Percentiles rank a stretch among this genome's conserved stretches.
These are phyloP conservation scores for Amazona finschi DNA, from an alignment of 2,797 vertebrate species.

Conservation along the genomic window DNA sequence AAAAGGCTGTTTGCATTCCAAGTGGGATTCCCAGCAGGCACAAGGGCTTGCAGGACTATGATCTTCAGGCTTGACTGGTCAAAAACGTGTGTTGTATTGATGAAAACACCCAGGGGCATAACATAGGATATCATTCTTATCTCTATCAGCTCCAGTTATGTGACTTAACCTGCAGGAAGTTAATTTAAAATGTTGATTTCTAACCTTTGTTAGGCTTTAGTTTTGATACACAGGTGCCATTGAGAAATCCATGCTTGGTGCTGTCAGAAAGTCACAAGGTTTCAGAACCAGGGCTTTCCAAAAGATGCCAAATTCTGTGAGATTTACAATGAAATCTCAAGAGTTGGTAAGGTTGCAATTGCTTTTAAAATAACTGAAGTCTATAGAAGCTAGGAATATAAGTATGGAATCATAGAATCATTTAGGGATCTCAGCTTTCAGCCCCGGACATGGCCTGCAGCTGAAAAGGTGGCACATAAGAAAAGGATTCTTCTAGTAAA, in stretches of 20 bases:
- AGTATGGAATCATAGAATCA: background rate
- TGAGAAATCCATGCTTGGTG: background rate
- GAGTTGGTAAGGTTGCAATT: background rate
- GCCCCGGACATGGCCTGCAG: background rate
- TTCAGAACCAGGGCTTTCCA: background rate
- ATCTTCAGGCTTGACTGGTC: background rate
- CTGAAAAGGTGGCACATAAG: background rate
- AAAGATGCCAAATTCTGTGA: background rate
- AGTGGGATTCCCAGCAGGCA: background rate
- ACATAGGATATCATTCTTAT: background rate
- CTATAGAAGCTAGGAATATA: background rate
- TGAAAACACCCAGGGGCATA: background rate
- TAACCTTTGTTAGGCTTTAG: background rate
- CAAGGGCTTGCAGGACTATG: background rate
- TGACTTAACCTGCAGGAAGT: background rate
- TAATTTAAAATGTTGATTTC: background rate
- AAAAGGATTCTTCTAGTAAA: background rate
- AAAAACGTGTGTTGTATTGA: background rate
- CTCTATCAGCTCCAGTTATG: background rate
- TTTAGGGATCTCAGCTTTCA: background rate
- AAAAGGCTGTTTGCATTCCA: background rate
- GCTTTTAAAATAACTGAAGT: background rate
- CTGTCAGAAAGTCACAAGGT: background rate
- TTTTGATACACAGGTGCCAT: background rate
- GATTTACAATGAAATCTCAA: background rate